Base-by-base conservation (phyloP, 2,888 invertebrate genomes). In the Clunio marinus region DNA sequence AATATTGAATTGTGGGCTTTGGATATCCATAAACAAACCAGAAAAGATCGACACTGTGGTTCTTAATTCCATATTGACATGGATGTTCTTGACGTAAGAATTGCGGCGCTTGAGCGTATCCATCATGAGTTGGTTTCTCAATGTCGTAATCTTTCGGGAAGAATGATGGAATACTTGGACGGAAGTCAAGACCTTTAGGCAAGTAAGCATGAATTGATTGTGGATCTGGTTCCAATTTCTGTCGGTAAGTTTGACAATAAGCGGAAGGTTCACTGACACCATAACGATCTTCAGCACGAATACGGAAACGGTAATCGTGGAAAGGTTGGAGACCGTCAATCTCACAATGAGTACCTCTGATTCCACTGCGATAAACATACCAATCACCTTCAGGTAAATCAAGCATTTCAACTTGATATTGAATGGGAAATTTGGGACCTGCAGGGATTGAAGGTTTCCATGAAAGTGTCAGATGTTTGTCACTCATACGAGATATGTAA, bases 11-110 rank as follows among this genome's bases (percentile, higher is more conserved):
- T 76, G 88, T 90, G 1, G 98, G 98, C 77, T 95, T 94, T 0
- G 98, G 98, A 80, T 95, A 96, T 0, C 96, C 97, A 76, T 94
- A 93, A 13, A 97, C 92, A 78, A 92, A 95, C 89, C 96, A 93
- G 80, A 91, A 91, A 68, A 99, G 81, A 75, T 89, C 93, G 15
- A 88, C 87, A 73, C 93, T 93, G 76, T 95, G 93, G 25, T 91
- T 91, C 76, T 94, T 93, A 7, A 95, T 90, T 0, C 95, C 97
- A 76, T 95, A 97, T 73, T 94, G 91, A 0, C 87, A 85, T 72
- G 93, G 93, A 73, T 88, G 83, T 75, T 93, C 93, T 73, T 91
- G 90, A 0, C 94, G 86, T 8, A 96, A 81, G 82, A 97, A 96
- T 74, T 80, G 84, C 0, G 93, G 93, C 1, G 91, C 87, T 75